Evolutionary conservation across 1,140 invertebrate species (phyloP).

Genomic region (Conopomorpha cramerella): DNA sequence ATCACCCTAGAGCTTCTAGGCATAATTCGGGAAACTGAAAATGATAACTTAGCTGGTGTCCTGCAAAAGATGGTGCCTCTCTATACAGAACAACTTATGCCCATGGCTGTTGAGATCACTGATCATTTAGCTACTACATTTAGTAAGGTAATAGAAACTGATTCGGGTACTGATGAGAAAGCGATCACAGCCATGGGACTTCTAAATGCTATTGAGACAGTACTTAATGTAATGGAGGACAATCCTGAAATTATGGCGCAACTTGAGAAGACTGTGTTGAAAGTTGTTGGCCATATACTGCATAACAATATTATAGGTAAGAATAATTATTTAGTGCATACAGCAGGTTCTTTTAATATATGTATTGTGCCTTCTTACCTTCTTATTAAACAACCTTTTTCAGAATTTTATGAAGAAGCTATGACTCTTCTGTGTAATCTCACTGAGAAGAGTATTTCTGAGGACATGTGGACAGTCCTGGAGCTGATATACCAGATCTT

Average conservation of each 20-base stretch:
- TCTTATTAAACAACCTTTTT: no score
- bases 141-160: conserved; percentile 79
- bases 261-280: conserved; percentile 92
- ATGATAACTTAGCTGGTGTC: conserved; percentile 95
- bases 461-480: conserved; percentile 95
- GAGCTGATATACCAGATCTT: conserved; percentile 79
- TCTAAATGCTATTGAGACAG: conserved; percentile 94
- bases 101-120: conserved; percentile 94
- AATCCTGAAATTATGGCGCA: conserved; percentile 86
- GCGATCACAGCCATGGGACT: conserved; percentile 97
- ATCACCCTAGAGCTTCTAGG: conserved; percentile 86
- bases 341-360: conserved; percentile 5
- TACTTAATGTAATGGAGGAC: conserved; percentile 93
- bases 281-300: conserved; percentile 89
- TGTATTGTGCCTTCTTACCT: conserved; percentile 24
- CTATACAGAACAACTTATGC: conserved; percentile 88
- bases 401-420: conserved; percentile 97
- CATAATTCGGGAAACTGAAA: conserved; percentile 95
- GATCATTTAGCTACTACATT: conserved; percentile 93
- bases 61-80: conserved; percentile 95
- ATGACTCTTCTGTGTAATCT: conserved; percentile 92
- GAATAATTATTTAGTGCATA: conserved; percentile 12
- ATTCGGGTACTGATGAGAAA: conserved; percentile 93
- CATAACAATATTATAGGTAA: conserved; percentile 80
- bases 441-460: conserved; percentile 85